A percentile compares a stretch with the other conserved stretches of the same genome.
phyloP scores from a whole-genome alignment of 2,113 vertebrate genomes.

The Mesembrinibis cayennensis region DNA sequence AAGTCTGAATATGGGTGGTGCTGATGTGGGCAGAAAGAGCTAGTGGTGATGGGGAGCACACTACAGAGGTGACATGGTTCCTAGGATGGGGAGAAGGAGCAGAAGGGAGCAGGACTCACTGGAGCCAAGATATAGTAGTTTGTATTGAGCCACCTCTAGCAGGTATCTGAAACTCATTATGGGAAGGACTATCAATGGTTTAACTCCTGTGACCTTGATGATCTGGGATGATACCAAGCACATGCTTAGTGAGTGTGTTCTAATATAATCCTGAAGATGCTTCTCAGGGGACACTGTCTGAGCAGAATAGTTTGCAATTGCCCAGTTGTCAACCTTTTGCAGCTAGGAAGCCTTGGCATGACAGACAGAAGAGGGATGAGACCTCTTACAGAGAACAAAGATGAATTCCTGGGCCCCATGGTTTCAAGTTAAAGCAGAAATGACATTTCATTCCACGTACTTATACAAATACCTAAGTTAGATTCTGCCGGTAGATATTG shows the following conservation, averaged over 20 bases:
- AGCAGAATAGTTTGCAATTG: neutral
- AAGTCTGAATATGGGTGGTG: neutral
- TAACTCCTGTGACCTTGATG: neutral
- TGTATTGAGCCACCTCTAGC: neutral
- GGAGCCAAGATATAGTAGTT: neutral
- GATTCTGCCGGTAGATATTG: neutral
- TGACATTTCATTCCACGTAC: neutral
- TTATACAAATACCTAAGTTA: neutral
- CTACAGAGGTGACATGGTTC: neutral
- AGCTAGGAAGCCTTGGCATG: neutral
- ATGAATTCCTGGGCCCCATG: neutral
- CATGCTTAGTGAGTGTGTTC: neutral
- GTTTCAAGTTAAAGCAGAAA: neutral
- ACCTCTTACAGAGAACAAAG: neutral
- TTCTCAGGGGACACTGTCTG: neutral
- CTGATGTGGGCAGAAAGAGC: neutral
- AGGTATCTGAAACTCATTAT: neutral
- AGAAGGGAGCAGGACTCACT: neutral
- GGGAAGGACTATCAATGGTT: neutral
- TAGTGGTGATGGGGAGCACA: neutral
- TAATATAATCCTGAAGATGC: neutral
- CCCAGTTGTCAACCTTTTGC: neutral
- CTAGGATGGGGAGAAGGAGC: neutral
- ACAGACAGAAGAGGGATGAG: neutral
- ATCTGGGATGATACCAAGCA: neutral